These are phyloP conservation scores for Penaeus monodon DNA, from an alignment of 2,888 invertebrate genomes.

Conservation along the genomic window DNA sequence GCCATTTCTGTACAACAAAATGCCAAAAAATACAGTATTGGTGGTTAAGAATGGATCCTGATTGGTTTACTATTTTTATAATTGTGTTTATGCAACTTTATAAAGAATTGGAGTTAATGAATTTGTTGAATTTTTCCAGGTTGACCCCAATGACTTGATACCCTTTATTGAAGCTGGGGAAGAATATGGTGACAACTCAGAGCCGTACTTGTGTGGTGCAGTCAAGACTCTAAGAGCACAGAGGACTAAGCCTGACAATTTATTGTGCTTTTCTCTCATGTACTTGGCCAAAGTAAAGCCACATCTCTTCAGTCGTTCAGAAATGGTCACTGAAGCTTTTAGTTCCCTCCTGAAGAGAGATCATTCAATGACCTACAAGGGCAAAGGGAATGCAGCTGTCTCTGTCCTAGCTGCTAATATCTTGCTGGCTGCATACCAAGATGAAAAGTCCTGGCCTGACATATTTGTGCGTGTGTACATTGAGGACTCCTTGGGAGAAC, in stretches of 20 bases:
- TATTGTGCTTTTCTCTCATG: slow-evolving; percentile 82
- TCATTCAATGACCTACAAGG: slow-evolving; percentile 75
- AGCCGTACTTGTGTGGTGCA: slow-evolving; percentile 88
- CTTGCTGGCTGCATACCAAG: slow-evolving; percentile 83
- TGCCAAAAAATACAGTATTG: too few relatives aligned
- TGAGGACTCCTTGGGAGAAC: slow-evolving; percentile 92
- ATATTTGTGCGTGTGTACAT: slow-evolving; percentile 91
- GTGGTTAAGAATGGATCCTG: too few relatives aligned
- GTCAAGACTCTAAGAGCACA: slow-evolving; percentile 82
- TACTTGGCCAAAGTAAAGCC: slow-evolving; percentile 86
- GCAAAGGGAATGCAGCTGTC: slow-evolving; percentile 83
- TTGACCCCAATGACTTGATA: slow-evolving; percentile 82
- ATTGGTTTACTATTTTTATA: too few relatives aligned
- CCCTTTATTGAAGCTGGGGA: slow-evolving; percentile 81
- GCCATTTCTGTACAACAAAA: too few relatives aligned
- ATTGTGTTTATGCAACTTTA: too few relatives aligned
- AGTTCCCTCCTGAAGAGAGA: slow-evolving; percentile 83
- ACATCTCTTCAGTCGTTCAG: slow-evolving; percentile 71
- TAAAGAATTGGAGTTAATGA: too few relatives aligned
- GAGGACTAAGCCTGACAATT: slow-evolving; percentile 85
- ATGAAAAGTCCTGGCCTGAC: slow-evolving; percentile 91
- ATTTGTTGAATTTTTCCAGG: slow-evolving; percentile 5
- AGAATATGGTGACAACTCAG: slow-evolving; percentile 83
- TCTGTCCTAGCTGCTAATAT: slow-evolving; percentile 88
- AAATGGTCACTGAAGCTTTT: slow-evolving; percentile 73